These are phyloP conservation scores for Dinoponera quadriceps DNA, from an alignment of 1,140 invertebrate genomes.

Conservation along the genomic window DNA sequence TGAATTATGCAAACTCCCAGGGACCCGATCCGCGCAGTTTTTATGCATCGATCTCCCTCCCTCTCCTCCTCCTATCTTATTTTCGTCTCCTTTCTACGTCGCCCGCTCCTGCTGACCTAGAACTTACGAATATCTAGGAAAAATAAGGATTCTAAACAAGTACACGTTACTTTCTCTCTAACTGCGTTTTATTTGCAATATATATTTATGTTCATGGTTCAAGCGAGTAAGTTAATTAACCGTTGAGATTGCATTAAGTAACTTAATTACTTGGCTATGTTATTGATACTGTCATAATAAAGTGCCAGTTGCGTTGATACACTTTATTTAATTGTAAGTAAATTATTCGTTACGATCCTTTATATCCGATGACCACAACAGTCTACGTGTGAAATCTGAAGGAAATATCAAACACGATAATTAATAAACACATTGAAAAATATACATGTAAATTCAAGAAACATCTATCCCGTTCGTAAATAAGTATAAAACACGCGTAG, in stretches of 20 bases:
- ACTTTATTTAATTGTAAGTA: neutral
- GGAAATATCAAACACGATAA: neutral
- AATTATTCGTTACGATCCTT: neutral
- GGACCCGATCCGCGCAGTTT: conserved; percentile 69
- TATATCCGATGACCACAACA: neutral
- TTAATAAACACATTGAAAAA: conserved; percentile 17
- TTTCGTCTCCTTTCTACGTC: conserved; percentile 33
- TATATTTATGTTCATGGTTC: neutral
- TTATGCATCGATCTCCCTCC: conserved; percentile 76
- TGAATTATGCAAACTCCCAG: conserved; percentile 78
- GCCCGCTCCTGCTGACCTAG: conserved; percentile 74
- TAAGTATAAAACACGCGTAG: no score
- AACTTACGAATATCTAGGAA: conserved; percentile 49
- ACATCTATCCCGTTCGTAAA: no score
- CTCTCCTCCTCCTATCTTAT: conserved; percentile 39
- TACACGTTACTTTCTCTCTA: neutral
- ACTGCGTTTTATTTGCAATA: neutral
- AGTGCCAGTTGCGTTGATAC: neutral
- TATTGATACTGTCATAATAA: no score
- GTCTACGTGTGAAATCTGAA: neutral
- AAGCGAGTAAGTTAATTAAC: conserved; percentile 6
- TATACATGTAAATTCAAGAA: neutral
- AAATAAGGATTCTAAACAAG: neutral
- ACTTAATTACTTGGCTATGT: neutral
- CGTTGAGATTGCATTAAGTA: neutral